Percentiles rank a stretch among this genome's conserved stretches.
These are phyloP conservation scores for Paragorgia papillata DNA, from an alignment of 92 coral and sea anemone species.

Conservation along the genomic window DNA sequence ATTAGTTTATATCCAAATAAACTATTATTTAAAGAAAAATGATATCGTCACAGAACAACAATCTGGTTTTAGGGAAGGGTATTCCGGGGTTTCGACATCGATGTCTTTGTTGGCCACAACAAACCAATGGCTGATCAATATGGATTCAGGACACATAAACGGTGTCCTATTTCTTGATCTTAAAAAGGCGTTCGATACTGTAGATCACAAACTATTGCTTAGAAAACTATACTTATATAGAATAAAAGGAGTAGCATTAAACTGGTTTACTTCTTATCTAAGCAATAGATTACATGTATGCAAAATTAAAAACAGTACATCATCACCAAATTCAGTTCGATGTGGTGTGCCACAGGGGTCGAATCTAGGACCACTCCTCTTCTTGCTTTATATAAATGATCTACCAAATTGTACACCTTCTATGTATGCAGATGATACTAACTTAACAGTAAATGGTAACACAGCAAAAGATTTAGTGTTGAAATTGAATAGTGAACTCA, in stretches of 20 bases:
- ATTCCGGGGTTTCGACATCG: too few species aligned
- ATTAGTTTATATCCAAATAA: neutral
- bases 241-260: constrained; percentile 17
- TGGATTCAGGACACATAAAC: constrained; percentile 42
- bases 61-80: neutral
- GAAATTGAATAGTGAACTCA: constrained; percentile 19
- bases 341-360: constrained; percentile 63
- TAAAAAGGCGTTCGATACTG: constrained; percentile 41
- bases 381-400: constrained; percentile 55
- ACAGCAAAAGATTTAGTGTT: neutral
- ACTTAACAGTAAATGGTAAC: constrained; percentile 31
- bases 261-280: constrained; percentile 29
- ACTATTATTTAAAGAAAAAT: neutral
- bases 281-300: constrained; percentile 23
- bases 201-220: constrained; percentile 30
- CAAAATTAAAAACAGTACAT: constrained; percentile 17
- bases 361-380: constrained; percentile 60
- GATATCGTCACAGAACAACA: neutral
- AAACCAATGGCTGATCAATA: constrained; percentile 42
- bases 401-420: constrained; percentile 58
- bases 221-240: constrained; percentile 29
- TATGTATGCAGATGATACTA: constrained; percentile 59
- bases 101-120: constrained; percentile 2
- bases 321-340: constrained; percentile 3
- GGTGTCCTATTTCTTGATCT: constrained; percentile 43